Base-by-base conservation (phyloP, 53 echinoderm and acorn worm species). In the Crossaster papposus region DNA sequence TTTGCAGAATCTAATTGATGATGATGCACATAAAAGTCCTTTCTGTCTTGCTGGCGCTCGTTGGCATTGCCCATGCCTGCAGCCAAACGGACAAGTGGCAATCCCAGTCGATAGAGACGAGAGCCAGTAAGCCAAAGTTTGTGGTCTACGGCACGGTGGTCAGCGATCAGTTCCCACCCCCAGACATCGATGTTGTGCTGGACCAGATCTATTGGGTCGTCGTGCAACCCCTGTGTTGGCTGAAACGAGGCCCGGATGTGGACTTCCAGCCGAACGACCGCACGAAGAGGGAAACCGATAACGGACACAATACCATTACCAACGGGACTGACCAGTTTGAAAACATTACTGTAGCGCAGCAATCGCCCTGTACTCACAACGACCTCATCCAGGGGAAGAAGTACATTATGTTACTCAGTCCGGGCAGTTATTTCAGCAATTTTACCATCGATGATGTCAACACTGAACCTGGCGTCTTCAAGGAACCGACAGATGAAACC, bases 61-160 rank as follows among this genome's bases (percentile, higher is more conserved):
- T 35, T 8, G 64, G 81, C 50, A 64, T 37, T 12, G 15, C 34
- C 34, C n/a, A 38, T 22, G 65, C 68, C 37, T 83, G 83, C 50
- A 28, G 29, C 24, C 24, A 37, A 8, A 0, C 17, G n/a, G 6
- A 0, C 6, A 6, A 6, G 2, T 70, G 70, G 83, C 22, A 70
- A 64, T 4, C 14, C 11, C 13, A 70, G 70, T 7, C 70, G 20
- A 15, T 83, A 5, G 83, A 70, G 34, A 44, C 23, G 70, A 35
- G 83, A 83, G 83, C 83, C 37, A 36, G 83, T 10, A 2, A 8
- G 11, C 70, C 83, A 5, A 2, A 70, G 29, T 83, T 24, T 70
- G 44, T 83, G 18, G 83, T 83, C n/a, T 83, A 83, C 70, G 83
- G 83, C 15, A 83, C 70, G 1, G 83, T 83, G 6, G 28, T 70